These are phyloP conservation scores for Nannospalax galili DNA, from an alignment of 2,113 vertebrate genomes.

Conservation along the genomic window DNA sequence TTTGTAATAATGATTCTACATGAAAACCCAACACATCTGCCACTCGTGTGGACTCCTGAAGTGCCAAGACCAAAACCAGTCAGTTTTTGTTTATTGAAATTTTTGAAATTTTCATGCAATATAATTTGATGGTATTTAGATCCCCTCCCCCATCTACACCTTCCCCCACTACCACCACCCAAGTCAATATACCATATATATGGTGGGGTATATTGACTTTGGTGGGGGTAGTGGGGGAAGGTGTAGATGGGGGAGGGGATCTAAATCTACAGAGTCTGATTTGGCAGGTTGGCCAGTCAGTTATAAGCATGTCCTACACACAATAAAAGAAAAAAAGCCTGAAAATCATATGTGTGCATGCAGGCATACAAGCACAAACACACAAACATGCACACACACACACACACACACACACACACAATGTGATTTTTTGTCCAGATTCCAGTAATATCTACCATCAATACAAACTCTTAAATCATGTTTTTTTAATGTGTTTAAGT, in stretches of 20 bases:
- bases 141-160: no score
- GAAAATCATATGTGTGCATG: not conserved
- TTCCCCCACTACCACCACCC: no score
- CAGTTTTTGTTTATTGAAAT: not conserved
- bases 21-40: not conserved
- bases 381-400: not conserved
- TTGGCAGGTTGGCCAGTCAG: not conserved
- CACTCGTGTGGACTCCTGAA: not conserved
- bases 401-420: not conserved
- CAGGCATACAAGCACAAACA: not conserved
- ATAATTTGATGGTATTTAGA: no score
- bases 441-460: not conserved
- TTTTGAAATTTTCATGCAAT: no score
- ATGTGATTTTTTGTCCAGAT: not conserved
- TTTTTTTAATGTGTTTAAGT: not conserved
- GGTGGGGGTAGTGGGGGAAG: no score
- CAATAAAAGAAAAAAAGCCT: constrained; percentile 30
- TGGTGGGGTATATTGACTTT: no score
- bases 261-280: no score
- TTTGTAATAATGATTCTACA: constrained; percentile 51
- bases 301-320: constrained; percentile 13
- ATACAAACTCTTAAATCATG: not conserved
- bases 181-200: no score
- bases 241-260: no score
- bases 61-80: constrained; percentile 48